These are phyloP conservation scores for Tanypteryx hageni DNA, from an alignment of 2,888 invertebrate species.

Conservation along the genomic window DNA sequence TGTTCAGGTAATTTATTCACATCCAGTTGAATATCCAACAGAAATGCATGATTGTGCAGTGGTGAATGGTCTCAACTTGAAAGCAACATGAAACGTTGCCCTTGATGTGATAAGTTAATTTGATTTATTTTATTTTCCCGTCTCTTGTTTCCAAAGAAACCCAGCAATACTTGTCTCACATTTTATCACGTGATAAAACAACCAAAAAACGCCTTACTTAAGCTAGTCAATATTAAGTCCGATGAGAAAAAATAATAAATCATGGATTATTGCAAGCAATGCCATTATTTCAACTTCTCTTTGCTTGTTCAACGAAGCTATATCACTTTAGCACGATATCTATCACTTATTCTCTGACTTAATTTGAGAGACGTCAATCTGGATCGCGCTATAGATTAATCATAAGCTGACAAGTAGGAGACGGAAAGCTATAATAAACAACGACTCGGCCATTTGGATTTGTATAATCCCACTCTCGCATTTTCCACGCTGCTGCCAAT, in stretches of 20 bases:
- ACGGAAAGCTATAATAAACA: background rate
- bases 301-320: background rate
- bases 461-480: background rate
- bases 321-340: background rate
- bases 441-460: background rate
- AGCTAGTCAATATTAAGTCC: background rate
- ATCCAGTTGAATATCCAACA: too few relatives aligned
- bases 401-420: constrained; percentile 27
- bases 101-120: too few relatives aligned
- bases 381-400: background rate
- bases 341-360: background rate
- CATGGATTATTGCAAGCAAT: background rate
- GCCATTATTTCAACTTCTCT: background rate
- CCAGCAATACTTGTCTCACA: too few relatives aligned
- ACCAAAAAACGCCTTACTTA: too few relatives aligned
- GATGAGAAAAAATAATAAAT: background rate
- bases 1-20: too few relatives aligned
- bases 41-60: too few relatives aligned
- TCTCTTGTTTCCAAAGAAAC: too few relatives aligned
- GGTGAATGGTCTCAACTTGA: too few relatives aligned
- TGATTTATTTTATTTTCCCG: too few relatives aligned
- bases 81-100: too few relatives aligned
- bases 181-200: too few relatives aligned
- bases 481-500: background rate
- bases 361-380: constrained; percentile 1